Conservation (phyloP, 2,113 vertebrate species). For the Archocentrus centrarchus region DNA sequence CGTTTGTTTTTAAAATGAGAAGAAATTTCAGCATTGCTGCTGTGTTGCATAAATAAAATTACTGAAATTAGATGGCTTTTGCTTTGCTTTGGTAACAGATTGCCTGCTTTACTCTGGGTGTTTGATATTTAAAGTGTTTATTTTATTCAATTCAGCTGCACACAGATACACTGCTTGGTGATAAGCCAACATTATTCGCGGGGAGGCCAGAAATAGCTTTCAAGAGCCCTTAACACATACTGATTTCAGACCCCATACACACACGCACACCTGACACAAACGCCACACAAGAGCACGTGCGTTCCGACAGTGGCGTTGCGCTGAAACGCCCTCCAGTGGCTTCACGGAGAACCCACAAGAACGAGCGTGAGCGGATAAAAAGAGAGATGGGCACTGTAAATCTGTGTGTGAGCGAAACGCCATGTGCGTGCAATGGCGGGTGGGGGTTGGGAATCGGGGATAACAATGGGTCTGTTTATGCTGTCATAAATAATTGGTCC, state of each 20-base stretch:
- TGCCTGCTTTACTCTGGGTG: background rate
- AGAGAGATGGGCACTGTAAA: background rate
- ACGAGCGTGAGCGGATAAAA: background rate
- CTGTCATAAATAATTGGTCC: constrained; percentile 67
- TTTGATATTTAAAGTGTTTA: constrained; percentile 30
- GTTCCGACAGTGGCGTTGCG: background rate
- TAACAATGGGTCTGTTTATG: constrained; percentile 9
- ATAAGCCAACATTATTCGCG: constrained; percentile 15
- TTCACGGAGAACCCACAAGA: background rate
- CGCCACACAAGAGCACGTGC: background rate
- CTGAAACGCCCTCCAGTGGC: constrained; percentile 65
- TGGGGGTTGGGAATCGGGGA: background rate
- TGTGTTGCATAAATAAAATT: background rate
- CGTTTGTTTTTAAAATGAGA: background rate
- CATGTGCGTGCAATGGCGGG: background rate
- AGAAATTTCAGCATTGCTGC: background rate
- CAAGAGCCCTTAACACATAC: constrained; percentile 25
- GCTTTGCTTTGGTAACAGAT: background rate
- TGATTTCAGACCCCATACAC: constrained; percentile 2
- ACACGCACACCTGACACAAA: background rate
- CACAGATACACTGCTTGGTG: constrained; percentile 13
- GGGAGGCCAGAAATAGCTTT: background rate
- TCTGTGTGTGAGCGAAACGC: background rate
- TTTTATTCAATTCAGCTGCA: constrained; percentile 29
- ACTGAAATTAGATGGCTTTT: background rate